Conservation (phyloP, 2,888 invertebrate genomes). For the Eilema sororculum region DNA sequence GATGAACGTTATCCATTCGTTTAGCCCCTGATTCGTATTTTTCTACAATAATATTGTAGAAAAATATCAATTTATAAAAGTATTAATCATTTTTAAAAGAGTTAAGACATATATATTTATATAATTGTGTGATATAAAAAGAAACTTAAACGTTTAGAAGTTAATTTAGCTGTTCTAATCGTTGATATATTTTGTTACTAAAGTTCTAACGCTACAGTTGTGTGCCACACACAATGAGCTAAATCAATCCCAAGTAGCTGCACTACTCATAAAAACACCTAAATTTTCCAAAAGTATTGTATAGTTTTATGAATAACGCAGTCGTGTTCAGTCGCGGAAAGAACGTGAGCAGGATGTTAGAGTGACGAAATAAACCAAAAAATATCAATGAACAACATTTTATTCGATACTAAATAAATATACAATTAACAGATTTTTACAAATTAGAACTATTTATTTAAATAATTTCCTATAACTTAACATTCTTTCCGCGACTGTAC, state of each 20-base stretch:
- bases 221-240: neutral
- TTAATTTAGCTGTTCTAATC: constrained; percentile 6
- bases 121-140: neutral
- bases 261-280: constrained; percentile 34
- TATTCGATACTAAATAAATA: constrained; percentile 53
- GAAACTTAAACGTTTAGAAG: neutral
- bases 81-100: neutral
- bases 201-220: neutral
- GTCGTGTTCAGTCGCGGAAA: constrained; percentile 51
- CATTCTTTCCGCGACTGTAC: constrained; percentile 57
- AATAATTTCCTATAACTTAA: constrained; percentile 46
- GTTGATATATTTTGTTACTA: too few species aligned
- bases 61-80: neutral
- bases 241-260: constrained; percentile 22
- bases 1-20: neutral
- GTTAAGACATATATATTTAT: neutral
- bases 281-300: constrained; percentile 4
- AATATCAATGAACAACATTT: constrained; percentile 45
- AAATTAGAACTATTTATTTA: constrained; percentile 48
- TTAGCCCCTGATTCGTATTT: neutral
- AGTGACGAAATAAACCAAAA: constrained; percentile 39
- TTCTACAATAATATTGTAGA: constrained; percentile 1
- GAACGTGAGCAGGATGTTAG: constrained; percentile 38
- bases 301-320: constrained; percentile 38
- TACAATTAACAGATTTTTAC: constrained; percentile 54